A percentile compares a stretch with the other conserved stretches of the same genome.
These are phyloP conservation scores for Rhombomys opimus DNA, from an alignment of 2,113 vertebrate genomes.

Conservation along the genomic window DNA sequence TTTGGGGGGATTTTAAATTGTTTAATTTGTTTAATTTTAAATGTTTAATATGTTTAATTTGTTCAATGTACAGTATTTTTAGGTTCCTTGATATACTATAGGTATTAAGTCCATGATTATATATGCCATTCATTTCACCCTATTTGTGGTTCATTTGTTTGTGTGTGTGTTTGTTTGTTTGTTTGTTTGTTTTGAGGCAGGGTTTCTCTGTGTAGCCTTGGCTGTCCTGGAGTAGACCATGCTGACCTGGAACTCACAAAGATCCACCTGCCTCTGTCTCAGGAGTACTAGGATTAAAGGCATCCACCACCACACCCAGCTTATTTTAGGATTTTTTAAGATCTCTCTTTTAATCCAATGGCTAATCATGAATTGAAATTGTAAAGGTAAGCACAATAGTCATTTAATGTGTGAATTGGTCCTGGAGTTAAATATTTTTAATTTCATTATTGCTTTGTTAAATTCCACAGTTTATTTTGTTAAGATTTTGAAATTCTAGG, in stretches of 20 bases:
- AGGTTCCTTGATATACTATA: background rate
- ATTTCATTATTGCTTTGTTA: constrained; percentile 59
- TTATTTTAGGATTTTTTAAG: constrained; percentile 19
- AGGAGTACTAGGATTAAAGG: too few species aligned
- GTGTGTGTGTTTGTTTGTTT: too few species aligned
- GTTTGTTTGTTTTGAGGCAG: too few species aligned
- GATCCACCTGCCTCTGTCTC: too few species aligned
- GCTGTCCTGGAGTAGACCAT: too few species aligned
- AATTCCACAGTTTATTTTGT: constrained; percentile 30
- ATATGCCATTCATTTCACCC: background rate
- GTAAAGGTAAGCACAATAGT: constrained; percentile 7
- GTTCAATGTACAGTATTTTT: background rate
- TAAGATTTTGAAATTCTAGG: constrained; percentile 63
- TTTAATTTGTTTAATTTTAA: background rate
- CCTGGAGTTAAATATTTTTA: constrained; percentile 52
- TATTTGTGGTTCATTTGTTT: background rate
- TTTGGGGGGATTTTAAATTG: background rate
- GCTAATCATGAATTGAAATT: constrained; percentile 36
- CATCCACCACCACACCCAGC: too few species aligned
- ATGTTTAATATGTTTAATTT: background rate
- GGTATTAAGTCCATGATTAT: background rate
- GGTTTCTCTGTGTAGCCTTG: too few species aligned
- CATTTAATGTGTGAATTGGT: background rate
- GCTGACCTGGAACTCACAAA: too few species aligned
- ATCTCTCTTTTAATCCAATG: constrained; percentile 46